Percentiles rank a stretch among this genome's conserved stretches.
phyloP scores from a whole-genome alignment of 2,113 vertebrate genomes.

The Psilopsiagon aurifrons region DNA sequence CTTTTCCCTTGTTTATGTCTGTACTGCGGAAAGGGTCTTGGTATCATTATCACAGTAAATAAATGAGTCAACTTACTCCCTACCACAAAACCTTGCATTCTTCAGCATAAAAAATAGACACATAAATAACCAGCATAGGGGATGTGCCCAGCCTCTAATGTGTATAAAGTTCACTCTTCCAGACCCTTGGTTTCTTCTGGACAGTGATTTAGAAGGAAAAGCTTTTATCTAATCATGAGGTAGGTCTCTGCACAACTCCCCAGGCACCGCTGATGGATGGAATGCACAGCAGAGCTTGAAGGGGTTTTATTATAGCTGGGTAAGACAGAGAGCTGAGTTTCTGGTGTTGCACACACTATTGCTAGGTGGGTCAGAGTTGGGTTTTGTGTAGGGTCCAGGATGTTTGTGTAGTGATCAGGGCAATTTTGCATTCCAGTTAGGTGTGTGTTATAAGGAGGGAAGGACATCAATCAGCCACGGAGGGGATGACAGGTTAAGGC shows the following conservation, averaged over 20 bases:
- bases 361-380: neutral
- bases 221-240: constrained; percentile 64
- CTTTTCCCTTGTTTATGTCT: neutral
- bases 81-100: neutral
- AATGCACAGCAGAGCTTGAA: constrained; percentile 3
- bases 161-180: constrained; percentile 1
- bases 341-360: neutral
- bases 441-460: neutral
- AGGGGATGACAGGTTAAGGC: rapidly evolving
- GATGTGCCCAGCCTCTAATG: neutral
- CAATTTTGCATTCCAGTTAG: neutral
- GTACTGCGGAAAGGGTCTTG: neutral
- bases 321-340: neutral
- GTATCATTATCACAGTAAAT: neutral
- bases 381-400: neutral
- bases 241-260: constrained; percentile 14
- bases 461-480: neutral
- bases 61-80: neutral
- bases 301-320: neutral
- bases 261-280: constrained; percentile 9
- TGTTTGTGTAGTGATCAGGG: neutral
- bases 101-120: neutral
- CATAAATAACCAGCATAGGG: neutral
- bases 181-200: constrained; percentile 1
- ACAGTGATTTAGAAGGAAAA: constrained; percentile 53